Percentiles rank a stretch among this genome's conserved stretches.
phyloP scores from a whole-genome alignment of 2,888 invertebrate species.

The Eristalinus sepulchralis region DNA sequence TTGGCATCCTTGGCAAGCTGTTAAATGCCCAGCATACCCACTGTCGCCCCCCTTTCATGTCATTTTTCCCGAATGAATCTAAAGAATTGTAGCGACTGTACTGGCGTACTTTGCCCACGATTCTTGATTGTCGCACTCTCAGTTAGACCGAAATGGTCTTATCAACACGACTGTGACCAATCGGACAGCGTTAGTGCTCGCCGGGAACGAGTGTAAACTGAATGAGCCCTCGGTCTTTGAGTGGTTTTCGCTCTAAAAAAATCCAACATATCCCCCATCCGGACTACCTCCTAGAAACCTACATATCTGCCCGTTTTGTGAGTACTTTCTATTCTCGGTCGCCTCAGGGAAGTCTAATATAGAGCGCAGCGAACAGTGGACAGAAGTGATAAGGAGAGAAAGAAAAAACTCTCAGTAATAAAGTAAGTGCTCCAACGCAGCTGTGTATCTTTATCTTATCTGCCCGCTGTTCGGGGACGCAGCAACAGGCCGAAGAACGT shows the following conservation, averaged over 20 bases:
- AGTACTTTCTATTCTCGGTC: not conserved
- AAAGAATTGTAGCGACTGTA: not conserved
- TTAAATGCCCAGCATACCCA: not conserved
- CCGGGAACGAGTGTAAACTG: slow-evolving; percentile 20
- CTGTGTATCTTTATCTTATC: slow-evolving; percentile 41
- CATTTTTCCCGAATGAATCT: not conserved
- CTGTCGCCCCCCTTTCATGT: not conserved
- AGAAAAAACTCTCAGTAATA: not conserved
- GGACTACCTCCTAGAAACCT: not conserved
- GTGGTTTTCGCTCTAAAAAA: not conserved
- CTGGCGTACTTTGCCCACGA: not conserved
- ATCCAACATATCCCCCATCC: not conserved
- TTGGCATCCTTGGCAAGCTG: slow-evolving; percentile 15
- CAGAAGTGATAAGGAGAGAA: slow-evolving; percentile 2
- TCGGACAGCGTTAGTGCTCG: slow-evolving; percentile 11
- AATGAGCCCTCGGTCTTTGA: slow-evolving; percentile 11
- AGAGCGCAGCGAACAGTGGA: not conserved
- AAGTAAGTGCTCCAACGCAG: slow-evolving; percentile 6
- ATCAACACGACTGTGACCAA: slow-evolving; percentile 19
- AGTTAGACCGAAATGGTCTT: slow-evolving; percentile 17
- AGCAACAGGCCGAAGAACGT: not conserved
- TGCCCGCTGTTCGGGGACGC: slow-evolving; percentile 2
- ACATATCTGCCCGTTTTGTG: not conserved
- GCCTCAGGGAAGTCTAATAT: not conserved
- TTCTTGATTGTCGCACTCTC: slow-evolving; percentile 10